Conservation (phyloP, 2,113 vertebrate species). For the Lipophrys pholis region DNA sequence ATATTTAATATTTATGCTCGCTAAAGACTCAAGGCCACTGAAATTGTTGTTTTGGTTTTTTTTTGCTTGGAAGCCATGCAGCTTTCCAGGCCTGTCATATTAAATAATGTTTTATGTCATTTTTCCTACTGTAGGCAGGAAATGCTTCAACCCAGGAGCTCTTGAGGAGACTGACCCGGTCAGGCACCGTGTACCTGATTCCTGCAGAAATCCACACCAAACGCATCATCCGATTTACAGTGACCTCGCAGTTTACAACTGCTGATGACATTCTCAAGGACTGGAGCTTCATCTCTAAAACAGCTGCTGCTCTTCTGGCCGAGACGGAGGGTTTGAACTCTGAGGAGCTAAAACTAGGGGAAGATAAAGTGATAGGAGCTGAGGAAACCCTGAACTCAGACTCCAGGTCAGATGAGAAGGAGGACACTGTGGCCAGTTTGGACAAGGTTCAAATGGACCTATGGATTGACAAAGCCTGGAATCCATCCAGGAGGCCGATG, state of each 20-base stretch:
- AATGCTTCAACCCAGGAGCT: conserved; percentile 92
- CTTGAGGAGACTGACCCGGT: conserved; percentile 87
- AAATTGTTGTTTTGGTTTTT: neutral
- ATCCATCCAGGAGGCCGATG: conserved; percentile 83
- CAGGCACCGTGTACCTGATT: conserved; percentile 92
- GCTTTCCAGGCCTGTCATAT: neutral
- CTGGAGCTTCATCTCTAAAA: conserved; percentile 89
- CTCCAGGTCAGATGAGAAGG: conserved; percentile 25
- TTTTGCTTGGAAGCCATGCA: neutral
- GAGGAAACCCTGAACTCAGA: conserved; percentile 18
- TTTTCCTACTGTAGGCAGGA: conserved; percentile 82
- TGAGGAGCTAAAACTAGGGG: conserved; percentile 10
- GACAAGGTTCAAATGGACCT: conserved; percentile 78
- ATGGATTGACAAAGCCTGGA: conserved; percentile 86
- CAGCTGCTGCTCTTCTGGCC: conserved; percentile 79
- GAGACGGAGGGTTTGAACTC: conserved; percentile 44
- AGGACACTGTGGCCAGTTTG: conserved; percentile 23
- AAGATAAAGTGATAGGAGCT: conserved; percentile 15
- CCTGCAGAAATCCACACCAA: conserved; percentile 89
- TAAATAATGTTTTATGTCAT: neutral
- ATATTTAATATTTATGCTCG: neutral
- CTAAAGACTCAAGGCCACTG: neutral
- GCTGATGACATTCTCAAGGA: conserved; percentile 90
- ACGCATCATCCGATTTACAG: conserved; percentile 93
- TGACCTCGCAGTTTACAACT: conserved; percentile 95